Conservation (phyloP, 2,113 vertebrate genomes). For the Nansenia antarctica region DNA sequence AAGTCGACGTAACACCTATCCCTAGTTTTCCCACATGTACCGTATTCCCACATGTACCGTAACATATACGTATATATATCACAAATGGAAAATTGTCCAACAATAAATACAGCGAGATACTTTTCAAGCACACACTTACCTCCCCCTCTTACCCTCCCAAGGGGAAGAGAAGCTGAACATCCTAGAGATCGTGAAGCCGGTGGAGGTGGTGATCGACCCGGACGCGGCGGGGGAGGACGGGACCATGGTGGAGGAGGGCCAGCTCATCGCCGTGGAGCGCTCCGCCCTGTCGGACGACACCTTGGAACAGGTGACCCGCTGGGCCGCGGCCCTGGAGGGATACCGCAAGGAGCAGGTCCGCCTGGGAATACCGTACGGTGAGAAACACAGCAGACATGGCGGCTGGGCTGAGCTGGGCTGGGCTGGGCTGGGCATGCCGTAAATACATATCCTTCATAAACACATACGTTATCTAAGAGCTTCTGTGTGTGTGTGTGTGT, state of each 20-base stretch:
- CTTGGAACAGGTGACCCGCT: conserved; percentile 96
- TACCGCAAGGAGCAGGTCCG: conserved; percentile 97
- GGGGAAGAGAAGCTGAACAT: conserved; percentile 97
- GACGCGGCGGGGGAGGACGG: conserved; percentile 91
- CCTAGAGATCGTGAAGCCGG: conserved; percentile 97
- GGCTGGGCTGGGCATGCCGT: no score
- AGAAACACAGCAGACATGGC: no score
- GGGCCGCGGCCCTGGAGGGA: conserved; percentile 95
- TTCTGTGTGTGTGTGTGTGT: no score
- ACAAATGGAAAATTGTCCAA: no score
- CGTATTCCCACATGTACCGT: no score
- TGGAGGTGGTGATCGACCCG: conserved; percentile 97
- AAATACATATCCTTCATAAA: no score
- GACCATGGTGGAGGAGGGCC: conserved; percentile 91
- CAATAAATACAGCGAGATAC: no score
- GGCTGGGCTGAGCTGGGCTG: no score
- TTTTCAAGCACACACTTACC: background rate
- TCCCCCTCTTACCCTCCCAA: conserved; percentile 43
- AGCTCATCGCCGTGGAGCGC: conserved; percentile 94
- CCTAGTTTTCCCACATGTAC: no score
- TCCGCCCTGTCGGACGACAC: conserved; percentile 93
- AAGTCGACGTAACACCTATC: no score
- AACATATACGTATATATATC: no score
- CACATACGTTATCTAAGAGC: no score
- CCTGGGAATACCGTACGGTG: conserved; percentile 95